These are phyloP conservation scores for Tuberolachnus salignus DNA, from an alignment of 2,888 invertebrate species.

Conservation along the genomic window DNA sequence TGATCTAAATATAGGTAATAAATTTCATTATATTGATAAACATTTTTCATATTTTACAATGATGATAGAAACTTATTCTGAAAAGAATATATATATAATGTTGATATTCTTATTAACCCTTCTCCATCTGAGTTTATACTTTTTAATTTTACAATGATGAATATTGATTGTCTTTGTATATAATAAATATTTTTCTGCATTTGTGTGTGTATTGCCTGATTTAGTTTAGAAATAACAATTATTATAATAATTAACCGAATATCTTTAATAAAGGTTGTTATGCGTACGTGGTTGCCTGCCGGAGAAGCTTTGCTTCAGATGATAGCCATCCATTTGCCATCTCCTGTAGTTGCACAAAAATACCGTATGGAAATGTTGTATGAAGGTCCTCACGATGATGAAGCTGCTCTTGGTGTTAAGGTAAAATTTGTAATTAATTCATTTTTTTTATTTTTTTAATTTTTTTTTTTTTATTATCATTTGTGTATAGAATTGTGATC, in stretches of 20 bases:
- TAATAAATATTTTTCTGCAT: too few species aligned
- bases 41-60: neutral
- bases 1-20: too few species aligned
- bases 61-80: conserved; percentile 25
- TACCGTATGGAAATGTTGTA: conserved; percentile 99
- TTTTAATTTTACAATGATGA: too few species aligned
- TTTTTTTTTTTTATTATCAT: neutral
- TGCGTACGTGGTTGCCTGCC: conserved; percentile 99
- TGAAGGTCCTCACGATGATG: conserved; percentile 97
- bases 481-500: conserved; percentile 80
- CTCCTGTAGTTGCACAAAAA: conserved; percentile 97
- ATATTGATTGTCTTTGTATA: too few species aligned
- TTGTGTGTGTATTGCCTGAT: too few species aligned
- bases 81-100: conserved; percentile 18
- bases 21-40: neutral
- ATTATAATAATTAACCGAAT: too few species aligned
- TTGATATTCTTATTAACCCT: conserved; percentile 46
- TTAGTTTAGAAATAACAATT: too few species aligned
- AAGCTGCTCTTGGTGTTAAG: conserved; percentile 88
- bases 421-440: conserved; percentile 62
- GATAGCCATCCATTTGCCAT: conserved; percentile 99
- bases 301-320: conserved; percentile 99
- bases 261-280: conserved; percentile 78
- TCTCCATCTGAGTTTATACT: conserved; percentile 38
- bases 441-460: neutral